phyloP scores from a whole-genome alignment of 2,797 vertebrate species.

The Scolopax bukidnonensis region DNA sequence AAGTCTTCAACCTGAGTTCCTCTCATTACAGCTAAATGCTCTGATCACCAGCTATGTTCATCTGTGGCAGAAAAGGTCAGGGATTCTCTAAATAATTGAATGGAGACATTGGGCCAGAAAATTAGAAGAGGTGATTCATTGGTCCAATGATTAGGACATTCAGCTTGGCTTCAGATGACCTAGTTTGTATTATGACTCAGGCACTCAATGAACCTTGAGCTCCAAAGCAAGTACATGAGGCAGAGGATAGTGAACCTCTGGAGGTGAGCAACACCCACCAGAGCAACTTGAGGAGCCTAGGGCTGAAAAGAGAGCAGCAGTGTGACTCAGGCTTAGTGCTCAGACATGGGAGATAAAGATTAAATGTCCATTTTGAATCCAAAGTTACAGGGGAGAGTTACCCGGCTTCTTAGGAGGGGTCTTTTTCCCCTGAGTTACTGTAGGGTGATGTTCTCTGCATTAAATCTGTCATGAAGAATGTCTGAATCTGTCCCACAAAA shows the following conservation, averaged over 20 bases:
- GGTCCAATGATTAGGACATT: neutral
- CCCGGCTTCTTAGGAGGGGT: neutral
- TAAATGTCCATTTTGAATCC: neutral
- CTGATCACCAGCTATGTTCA: neutral
- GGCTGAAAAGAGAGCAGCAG: neutral
- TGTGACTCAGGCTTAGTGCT: neutral
- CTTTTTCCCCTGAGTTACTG: neutral
- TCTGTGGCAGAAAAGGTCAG: neutral
- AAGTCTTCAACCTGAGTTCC: neutral
- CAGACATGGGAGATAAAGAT: fast-evolving
- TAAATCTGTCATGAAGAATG: neutral
- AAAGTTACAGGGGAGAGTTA: neutral
- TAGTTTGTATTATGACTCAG: slow-evolving; percentile 35
- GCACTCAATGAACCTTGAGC: neutral
- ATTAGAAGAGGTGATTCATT: slow-evolving; percentile 28
- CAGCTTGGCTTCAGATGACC: neutral
- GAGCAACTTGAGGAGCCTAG: neutral
- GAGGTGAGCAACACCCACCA: neutral
- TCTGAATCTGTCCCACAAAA: neutral
- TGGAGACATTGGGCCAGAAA: slow-evolving; percentile 33
- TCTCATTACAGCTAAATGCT: neutral
- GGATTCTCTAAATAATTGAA: slow-evolving; percentile 51
- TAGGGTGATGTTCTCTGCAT: neutral
- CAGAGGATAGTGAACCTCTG: neutral
- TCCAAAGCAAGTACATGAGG: neutral